Evolutionary conservation across 2,113 vertebrate genomes (phyloP).

Genomic region (Leucosticte australis): DNA sequence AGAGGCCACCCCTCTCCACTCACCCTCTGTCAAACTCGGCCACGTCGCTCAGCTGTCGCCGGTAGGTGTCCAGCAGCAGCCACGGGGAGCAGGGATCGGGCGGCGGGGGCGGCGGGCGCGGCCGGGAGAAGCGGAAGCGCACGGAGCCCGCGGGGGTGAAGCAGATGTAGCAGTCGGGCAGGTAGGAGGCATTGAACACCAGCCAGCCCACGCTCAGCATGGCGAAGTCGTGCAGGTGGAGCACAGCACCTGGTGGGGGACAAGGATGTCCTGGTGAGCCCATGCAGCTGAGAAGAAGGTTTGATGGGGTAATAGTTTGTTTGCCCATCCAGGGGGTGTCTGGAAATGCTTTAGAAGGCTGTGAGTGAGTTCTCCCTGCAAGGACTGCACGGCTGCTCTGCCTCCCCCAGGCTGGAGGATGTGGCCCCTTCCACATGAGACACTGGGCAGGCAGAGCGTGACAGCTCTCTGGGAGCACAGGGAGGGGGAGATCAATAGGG

Average conservation of each 20-base stretch:
- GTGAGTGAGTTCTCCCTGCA: background rate
- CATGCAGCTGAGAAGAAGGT: background rate
- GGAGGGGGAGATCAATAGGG: background rate
- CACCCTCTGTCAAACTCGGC: slow-evolving; percentile 84
- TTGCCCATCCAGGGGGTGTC: background rate
- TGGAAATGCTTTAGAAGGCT: background rate
- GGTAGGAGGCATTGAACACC: slow-evolving; percentile 86
- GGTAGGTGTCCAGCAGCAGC: slow-evolving; percentile 77
- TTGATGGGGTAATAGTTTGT: background rate
- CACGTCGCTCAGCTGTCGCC: slow-evolving; percentile 62
- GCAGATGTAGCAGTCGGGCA: slow-evolving; percentile 86
- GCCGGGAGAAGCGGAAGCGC: slow-evolving; percentile 79
- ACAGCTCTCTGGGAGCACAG: background rate
- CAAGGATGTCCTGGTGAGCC: background rate
- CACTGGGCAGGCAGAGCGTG: background rate
- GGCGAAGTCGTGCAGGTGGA: slow-evolving; percentile 86
- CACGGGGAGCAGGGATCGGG: slow-evolving; percentile 73
- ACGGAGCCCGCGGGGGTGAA: slow-evolving; percentile 56
- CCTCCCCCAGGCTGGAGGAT: background rate
- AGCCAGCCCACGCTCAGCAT: slow-evolving; percentile 83
- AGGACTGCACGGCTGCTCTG: background rate
- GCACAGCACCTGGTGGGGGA: slow-evolving; percentile 77
- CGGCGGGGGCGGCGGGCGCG: slow-evolving; percentile 59
- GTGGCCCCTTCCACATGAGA: background rate
- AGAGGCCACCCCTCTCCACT: background rate